A percentile compares a stretch with the other conserved stretches of the same genome.
phyloP scores from a whole-genome alignment of 37 sponge, comb jelly and placozoan species.

The Spongia lamella region DNA sequence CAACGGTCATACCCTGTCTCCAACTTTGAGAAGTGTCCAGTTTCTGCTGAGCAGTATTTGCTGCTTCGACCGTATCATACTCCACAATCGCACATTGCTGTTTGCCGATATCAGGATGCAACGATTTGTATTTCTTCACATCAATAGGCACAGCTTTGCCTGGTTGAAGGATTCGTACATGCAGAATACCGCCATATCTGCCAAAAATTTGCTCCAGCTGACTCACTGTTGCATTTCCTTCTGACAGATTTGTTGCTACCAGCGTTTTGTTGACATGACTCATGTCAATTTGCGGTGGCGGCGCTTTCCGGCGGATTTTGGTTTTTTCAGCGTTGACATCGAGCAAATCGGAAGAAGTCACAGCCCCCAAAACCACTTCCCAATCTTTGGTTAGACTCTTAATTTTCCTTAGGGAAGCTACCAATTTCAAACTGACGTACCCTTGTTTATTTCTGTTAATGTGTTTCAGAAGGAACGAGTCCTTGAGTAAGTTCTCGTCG shows the following conservation, averaged over 20 bases:
- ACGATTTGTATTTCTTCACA: conserved; percentile 51
- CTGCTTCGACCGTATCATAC: conserved; percentile 55
- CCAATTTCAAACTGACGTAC: conserved; percentile 85
- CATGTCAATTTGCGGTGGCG: conserved; percentile 69
- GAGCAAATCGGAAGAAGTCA: conserved; percentile 55
- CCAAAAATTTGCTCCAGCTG: conserved; percentile 57
- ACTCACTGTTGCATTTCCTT: conserved; percentile 28
- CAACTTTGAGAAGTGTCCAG: conserved; percentile 50
- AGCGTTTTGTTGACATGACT: conserved; percentile 56
- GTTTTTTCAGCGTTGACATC: conserved; percentile 76
- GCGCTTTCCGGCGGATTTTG: conserved; percentile 64
- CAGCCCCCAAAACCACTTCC: conserved; percentile 54
- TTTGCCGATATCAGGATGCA: conserved; percentile 56
- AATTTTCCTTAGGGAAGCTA: conserved; percentile 85
- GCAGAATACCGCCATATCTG: conserved; percentile 60
- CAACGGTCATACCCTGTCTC: conserved; percentile 53
- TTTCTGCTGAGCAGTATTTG: conserved; percentile 39
- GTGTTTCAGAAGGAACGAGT: conserved; percentile 89
- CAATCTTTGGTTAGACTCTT: conserved; percentile 84
- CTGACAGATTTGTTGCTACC: conserved; percentile 57
- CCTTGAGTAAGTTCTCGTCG: conserved; percentile 89
- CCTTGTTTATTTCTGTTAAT: conserved; percentile 86
- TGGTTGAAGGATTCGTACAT: conserved; percentile 65
- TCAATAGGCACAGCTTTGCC: conserved; percentile 77
- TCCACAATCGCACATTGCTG: conserved; percentile 71